These are phyloP conservation scores for Hipparchia semele DNA, from an alignment of 2,888 invertebrate species.

Conservation along the genomic window DNA sequence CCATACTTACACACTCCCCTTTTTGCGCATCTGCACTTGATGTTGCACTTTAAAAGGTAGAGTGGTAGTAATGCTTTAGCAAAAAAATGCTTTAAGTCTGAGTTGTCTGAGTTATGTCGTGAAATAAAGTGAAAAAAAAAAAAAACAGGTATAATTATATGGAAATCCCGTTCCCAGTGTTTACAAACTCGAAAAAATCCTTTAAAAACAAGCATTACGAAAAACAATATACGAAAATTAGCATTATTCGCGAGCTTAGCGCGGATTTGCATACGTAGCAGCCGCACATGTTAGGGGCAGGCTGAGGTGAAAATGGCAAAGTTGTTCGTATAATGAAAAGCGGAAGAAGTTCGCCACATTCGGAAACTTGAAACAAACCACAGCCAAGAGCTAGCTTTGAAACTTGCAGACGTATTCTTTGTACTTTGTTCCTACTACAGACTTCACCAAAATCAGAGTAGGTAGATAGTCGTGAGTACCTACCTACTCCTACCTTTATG, in stretches of 20 bases:
- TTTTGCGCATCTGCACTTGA: too few species aligned
- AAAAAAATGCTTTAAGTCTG: too few species aligned
- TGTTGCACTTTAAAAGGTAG: too few species aligned
- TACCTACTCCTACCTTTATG: neutral
- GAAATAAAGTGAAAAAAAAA: neutral
- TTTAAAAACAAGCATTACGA: conserved; percentile 6
- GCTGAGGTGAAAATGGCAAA: conserved; percentile 69
- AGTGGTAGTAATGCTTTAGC: too few species aligned
- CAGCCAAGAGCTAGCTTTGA: conserved; percentile 49
- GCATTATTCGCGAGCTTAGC: conserved; percentile 71
- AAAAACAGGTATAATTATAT: neutral
- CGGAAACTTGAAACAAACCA: conserved; percentile 67
- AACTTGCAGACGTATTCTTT: conserved; percentile 43
- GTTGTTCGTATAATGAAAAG: conserved; percentile 77
- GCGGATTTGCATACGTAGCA: conserved; percentile 75
- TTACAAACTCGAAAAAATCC: conserved; percentile 5
- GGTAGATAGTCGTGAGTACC: neutral
- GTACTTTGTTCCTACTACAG: conserved; percentile 11
- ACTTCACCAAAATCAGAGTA: neutral
- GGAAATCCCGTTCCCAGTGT: neutral
- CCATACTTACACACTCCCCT: too few species aligned
- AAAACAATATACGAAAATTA: conserved; percentile 40
- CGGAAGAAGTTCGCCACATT: conserved; percentile 65
- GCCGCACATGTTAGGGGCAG: conserved; percentile 58
- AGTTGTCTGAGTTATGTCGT: too few species aligned